Conservation (phyloP, 2,113 vertebrate genomes). For the Bufo bufo region DNA sequence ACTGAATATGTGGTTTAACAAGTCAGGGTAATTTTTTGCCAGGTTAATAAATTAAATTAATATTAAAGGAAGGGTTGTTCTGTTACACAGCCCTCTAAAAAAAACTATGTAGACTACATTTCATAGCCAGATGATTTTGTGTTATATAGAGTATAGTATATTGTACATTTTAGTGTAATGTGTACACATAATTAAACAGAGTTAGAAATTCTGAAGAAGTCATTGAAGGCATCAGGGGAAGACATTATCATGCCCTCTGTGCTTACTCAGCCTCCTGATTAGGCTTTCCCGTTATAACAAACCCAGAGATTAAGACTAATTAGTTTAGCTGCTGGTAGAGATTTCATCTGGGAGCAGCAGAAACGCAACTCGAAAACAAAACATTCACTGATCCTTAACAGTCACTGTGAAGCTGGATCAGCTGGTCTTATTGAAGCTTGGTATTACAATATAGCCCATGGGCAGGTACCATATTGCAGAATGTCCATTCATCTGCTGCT, state of each 20-base stretch:
- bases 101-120: neutral
- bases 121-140: neutral
- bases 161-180: neutral
- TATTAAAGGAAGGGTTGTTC: neutral
- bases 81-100: neutral
- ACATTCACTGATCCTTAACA: constrained; percentile 31
- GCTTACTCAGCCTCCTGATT: constrained; percentile 43
- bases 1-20: no score
- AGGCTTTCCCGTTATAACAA: constrained; percentile 41
- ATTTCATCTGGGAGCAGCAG: constrained; percentile 45
- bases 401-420: neutral
- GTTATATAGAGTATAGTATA: neutral
- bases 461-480: neutral
- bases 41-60: no score
- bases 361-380: constrained; percentile 21
- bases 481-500: no score
- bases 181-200: neutral
- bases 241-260: constrained; percentile 22
- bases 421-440: neutral
- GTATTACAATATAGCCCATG: neutral
- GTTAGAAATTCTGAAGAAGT: constrained; percentile 18
- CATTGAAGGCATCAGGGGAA: constrained; percentile 34
- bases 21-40: no score
- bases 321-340: constrained; percentile 40
- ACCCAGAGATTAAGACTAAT: constrained; percentile 50